Evolutionary conservation across 2,888 invertebrate genomes (phyloP), one percentile per base, ranked within the genome.

Genomic region (Plusia festucae): DNA sequence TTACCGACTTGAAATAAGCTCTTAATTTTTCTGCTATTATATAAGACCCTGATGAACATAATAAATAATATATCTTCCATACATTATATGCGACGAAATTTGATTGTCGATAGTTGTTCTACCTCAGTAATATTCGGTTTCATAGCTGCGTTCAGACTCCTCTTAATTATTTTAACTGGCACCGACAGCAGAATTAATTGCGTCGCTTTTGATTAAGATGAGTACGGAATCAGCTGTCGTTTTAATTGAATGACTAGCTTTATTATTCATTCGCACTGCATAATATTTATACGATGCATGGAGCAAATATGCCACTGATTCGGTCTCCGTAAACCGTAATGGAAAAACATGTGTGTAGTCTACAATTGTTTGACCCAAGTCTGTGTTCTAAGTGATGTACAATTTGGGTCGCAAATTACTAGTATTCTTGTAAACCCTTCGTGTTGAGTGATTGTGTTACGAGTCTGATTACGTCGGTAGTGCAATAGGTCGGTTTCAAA

Each of bases 141-240:
- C 18, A 49, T 11, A 49, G 11, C 46, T 18, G 46, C 46, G 46
- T 20, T 49, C 46, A 20, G 20, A 20, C 18, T 49, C 46, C 46
- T 49, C 18, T 49, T 49, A 49, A 49, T 49, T 49, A 49, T 20
- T 49, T 49, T 16, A 49, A 20, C 46, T 49, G 46, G 18, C 11
- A 20, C 18, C 13, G 46, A 20, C 46, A 20, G 46, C 46, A 18
- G 46, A 49, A 49, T 11, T 49, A 49, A 49, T 49, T 49, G 46
- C 18, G 9, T 2, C 20, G 18, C 46, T 18, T 20, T 49, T 49
- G 18, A 49, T 18, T 18, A 49, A 49, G 46, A 20, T 13, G 13
- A 16, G 46, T 18, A 20, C 4, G 46, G 46, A 18, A 49, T 49
- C 46, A 49, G 20, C 46, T 49, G 46, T 49, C 46, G 46, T 18